Percentiles rank a stretch among this genome's conserved stretches.
phyloP scores from a whole-genome alignment of 2,797 vertebrate species.

The Pangasius djambal region DNA sequence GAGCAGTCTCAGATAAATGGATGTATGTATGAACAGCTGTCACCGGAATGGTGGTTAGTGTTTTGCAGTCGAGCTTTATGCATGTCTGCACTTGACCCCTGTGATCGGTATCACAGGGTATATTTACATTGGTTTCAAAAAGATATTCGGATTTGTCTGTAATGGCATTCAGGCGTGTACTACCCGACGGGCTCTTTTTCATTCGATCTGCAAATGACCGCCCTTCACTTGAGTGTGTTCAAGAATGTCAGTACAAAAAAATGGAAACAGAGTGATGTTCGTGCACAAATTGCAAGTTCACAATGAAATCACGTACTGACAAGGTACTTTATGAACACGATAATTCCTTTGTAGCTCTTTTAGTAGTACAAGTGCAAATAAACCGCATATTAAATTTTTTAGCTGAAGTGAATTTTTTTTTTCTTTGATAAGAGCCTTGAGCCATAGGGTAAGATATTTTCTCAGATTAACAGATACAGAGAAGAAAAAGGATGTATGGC shows the following conservation, averaged over 20 bases:
- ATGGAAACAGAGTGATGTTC: no score
- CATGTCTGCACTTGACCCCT: neutral
- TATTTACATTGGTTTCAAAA: neutral
- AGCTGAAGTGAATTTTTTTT: neutral
- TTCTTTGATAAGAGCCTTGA: neutral
- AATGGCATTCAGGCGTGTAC: neutral
- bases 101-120: neutral
- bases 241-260: neutral
- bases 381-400: neutral
- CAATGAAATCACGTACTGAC: neutral
- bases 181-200: neutral
- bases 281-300: neutral
- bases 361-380: neutral
- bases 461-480: neutral
- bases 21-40: neutral
- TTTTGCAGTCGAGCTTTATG: neutral
- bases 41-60: neutral
- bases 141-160: neutral
- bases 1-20: neutral
- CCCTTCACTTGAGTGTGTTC: neutral
- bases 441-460: neutral
- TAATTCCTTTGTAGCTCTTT: neutral
- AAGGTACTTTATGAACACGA: neutral
- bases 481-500: neutral
- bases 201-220: neutral